These are phyloP conservation scores for Mastacembelus armatus DNA, from an alignment of 2,797 vertebrate species.

Conservation along the genomic window DNA sequence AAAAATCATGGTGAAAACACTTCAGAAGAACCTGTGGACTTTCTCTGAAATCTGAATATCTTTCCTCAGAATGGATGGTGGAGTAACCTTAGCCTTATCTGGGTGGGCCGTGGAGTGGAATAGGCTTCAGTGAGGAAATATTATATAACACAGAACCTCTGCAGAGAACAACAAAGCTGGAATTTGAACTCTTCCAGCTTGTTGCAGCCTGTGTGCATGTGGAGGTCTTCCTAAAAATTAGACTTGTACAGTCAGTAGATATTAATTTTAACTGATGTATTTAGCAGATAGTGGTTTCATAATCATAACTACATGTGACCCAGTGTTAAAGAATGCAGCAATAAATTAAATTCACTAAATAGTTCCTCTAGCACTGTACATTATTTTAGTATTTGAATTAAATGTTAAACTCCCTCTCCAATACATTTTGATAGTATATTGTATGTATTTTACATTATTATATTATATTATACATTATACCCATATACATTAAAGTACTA, in stretches of 20 bases:
- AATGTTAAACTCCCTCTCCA: too few species aligned
- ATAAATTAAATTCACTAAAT: not conserved
- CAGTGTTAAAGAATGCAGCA: not conserved
- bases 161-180: constrained; percentile 4
- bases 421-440: too few species aligned
- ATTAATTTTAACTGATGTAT: too few species aligned
- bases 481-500: too few species aligned
- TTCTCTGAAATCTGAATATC: too few species aligned
- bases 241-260: too few species aligned
- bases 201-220: not conserved
- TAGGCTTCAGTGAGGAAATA: not conserved
- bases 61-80: not conserved
- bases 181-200: constrained; percentile 5
- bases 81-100: fast-evolving
- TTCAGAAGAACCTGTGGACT: fast-evolving
- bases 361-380: too few species aligned
- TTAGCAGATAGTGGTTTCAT: too few species aligned
- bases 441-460: too few species aligned
- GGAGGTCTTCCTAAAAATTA: too few species aligned
- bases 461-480: too few species aligned
- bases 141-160: constrained; percentile 38
- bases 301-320: not conserved
- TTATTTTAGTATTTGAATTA: too few species aligned
- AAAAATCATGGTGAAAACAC: constrained; percentile 69
- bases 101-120: not conserved